Evolutionary conservation across 2,888 invertebrate species (phyloP), one percentile per base, ranked within the genome.

Genomic region (Scaptomyza caliginosa): DNA sequence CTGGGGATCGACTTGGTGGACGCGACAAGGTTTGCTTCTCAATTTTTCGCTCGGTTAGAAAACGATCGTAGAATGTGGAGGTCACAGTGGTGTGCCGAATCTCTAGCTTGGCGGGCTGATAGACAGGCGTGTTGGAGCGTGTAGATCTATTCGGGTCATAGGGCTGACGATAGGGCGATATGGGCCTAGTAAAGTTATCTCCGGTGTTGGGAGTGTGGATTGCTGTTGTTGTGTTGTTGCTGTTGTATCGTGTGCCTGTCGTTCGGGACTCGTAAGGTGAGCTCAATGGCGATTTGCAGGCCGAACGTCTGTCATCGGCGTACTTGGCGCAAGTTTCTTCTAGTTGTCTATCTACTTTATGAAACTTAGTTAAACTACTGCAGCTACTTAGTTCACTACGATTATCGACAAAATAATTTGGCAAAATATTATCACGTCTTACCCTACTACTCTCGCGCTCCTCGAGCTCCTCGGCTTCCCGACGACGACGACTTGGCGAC

Each of bases 311-410:
- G 67, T 78, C 86, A 65, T 83, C 89, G 57, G 81, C 81, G 75
- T 78, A 80, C 70, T 83, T 80, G 81, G 83, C 78, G 86, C 88
- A 88, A 62, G 88, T 83, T 85, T 89, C 89, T 86, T 89, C 89
- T 89, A 91, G 89, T 89, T 90, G 89, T 76, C 89, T 90, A 90
- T 90, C 90, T 91, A 90, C 90, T 90, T 90, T 89, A 86, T 90
- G 88, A 89, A 89, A 90, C 86, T 90, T 89, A 82, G 85, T 90
- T 91, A 90, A 89, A 89, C 90, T 89, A 89, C 77, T 78, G 83
- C 85, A 80, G 80, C 86, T 88, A 82, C 88, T 88, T 84, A 86
- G 72, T 72, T 85, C 86, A 78, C 89, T 90, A 90, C 78, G 80
- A 76, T 86, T 84, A 84, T 88, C 85, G 77, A 58, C 80, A 73